Percentiles rank a stretch among this genome's conserved stretches.
phyloP scores from a whole-genome alignment of 2,113 vertebrate genomes.

The Phaetusa simplex region DNA sequence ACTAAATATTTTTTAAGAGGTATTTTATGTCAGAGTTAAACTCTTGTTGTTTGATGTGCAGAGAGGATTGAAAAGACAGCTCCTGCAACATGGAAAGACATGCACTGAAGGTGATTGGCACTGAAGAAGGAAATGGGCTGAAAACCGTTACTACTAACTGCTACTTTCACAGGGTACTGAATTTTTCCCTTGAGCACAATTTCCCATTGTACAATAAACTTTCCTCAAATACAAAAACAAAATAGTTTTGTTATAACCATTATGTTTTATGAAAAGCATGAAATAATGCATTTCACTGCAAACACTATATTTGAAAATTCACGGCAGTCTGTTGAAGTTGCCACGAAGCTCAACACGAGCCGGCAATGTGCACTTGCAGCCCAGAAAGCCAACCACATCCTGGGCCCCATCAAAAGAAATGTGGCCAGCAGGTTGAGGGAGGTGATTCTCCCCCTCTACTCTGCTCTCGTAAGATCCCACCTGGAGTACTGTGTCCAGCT shows the following conservation, averaged over 20 bases:
- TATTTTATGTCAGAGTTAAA: not conserved
- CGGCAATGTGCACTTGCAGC: not conserved
- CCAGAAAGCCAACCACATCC: not conserved
- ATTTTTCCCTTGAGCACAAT: not conserved
- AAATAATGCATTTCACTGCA: not conserved
- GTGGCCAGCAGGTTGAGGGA: not conserved
- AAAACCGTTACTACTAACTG: not conserved
- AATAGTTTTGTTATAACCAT: not conserved
- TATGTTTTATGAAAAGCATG: not conserved
- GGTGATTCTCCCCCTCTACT: not conserved
- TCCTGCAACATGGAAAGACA: not conserved
- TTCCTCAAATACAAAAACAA: not conserved
- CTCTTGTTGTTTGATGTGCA: not conserved
- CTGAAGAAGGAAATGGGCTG: not conserved
- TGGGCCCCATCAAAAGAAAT: not conserved
- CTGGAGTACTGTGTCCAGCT: not conserved
- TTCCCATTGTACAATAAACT: not conserved
- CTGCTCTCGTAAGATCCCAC: not conserved
- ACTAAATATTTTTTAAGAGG: not conserved
- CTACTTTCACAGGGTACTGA: not conserved
- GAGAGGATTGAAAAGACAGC: not conserved
- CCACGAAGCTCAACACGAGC: not conserved
- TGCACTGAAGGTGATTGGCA: not conserved
- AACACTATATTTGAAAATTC: not conserved
- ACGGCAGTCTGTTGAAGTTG: not conserved